A percentile compares a stretch with the other conserved stretches of the same genome.
phyloP scores from a whole-genome alignment of 2,888 invertebrate species.

The Ametastegia equiseti region DNA sequence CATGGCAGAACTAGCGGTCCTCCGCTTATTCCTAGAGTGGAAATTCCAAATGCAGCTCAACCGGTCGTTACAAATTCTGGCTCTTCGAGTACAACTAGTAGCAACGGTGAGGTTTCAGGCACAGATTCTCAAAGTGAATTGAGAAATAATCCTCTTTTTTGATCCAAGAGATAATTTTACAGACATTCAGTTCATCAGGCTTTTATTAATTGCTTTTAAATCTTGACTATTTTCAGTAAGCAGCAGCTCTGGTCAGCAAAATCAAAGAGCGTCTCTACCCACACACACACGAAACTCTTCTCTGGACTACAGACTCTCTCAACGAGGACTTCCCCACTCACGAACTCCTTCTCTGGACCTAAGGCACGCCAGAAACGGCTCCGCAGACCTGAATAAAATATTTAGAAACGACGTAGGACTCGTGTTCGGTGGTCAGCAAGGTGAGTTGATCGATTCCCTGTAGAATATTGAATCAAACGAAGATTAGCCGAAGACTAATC shows the following conservation, averaged over 20 bases:
- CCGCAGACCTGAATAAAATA: conserved; percentile 85
- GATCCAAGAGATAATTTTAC: too few species aligned
- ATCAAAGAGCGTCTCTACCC: conserved; percentile 59
- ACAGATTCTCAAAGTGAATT: neutral
- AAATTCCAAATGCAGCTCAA: conserved; percentile 62
- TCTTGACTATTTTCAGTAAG: neutral
- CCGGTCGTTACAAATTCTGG: conserved; percentile 55
- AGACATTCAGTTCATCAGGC: too few species aligned
- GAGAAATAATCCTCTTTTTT: neutral
- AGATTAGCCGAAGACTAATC: conserved; percentile 29
- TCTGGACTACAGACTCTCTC: conserved; percentile 83
- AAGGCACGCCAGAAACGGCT: conserved; percentile 85
- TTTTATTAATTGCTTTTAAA: too few species aligned
- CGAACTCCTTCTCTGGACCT: conserved; percentile 90
- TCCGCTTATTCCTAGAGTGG: conserved; percentile 58
- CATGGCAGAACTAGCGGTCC: conserved; percentile 64
- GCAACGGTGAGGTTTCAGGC: neutral
- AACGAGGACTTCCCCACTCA: conserved; percentile 82
- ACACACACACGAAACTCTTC: conserved; percentile 87
- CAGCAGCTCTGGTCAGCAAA: conserved; percentile 54
- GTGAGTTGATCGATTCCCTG: conserved; percentile 56
- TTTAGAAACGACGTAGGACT: conserved; percentile 85
- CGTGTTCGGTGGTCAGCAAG: conserved; percentile 82
- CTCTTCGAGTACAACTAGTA: conserved; percentile 26
- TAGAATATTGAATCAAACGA: conserved; percentile 14